Base-by-base conservation (phyloP, 2,888 invertebrate species). In the Dione juno region DNA sequence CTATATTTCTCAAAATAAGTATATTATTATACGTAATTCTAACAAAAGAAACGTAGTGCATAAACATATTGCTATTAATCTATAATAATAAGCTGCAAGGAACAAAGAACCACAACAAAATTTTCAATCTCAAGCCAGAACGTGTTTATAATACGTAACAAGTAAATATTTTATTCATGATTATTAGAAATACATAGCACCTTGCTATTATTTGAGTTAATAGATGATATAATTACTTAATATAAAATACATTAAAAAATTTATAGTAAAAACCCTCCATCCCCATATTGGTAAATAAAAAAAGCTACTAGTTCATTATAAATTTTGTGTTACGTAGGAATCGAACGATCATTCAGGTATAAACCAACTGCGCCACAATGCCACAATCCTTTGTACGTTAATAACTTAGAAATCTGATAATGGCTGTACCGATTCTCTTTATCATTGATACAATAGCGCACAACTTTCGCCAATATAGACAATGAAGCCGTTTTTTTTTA, bases 51-150 rank as follows among this genome's bases (percentile, higher is more conserved):
- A 48, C 14, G 43, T 45, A 48, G n/a, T 19, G 19, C 48, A 48
- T 14, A 64, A 9, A 7, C 11, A 63, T 37, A 48, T 48, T 48
- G 13, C 45, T 48, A 48, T 14, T 61, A 43, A n/a, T 19, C 35
- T 64, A 64, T 37, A 64, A 50, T 64, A 64, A 37, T 50, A 64
- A 40, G 35, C 28, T 48, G n/a, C 48, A 48, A 19, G 10, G 64
- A 50, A 64, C 64, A 64, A 50, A 64, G 64, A 64, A 50, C 37
- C 11, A 50, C 35, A 64, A 28, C 14, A 6, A 35, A 37, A 19
- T 13, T 48, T 13, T 64, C 9, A 37, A 14, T 73, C 74, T 3
- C 16, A 57, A 37, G 10, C 11, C 57, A 40, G 37, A 57, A 21
- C 50, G 50, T 50, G 19, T 21, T 50, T 50, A 11, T 50, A 50